Percentiles rank a stretch among this genome's conserved stretches.
These are phyloP conservation scores for Terrapene triunguis DNA, from an alignment of 2,113 vertebrate species.

Conservation along the genomic window DNA sequence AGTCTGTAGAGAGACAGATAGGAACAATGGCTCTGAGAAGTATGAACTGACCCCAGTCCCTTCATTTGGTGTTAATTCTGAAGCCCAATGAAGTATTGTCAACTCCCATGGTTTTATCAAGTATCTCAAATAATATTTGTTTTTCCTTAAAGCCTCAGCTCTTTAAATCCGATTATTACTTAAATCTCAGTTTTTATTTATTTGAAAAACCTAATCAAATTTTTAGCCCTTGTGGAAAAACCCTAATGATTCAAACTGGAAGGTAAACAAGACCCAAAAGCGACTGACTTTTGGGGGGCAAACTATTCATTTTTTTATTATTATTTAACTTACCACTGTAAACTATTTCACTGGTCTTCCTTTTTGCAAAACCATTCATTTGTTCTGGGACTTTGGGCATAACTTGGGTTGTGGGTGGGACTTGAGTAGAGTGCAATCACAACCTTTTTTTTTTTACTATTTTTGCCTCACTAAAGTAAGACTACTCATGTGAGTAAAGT, in stretches of 20 bases:
- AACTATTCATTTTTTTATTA: neutral
- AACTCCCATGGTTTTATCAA: neutral
- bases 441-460: neutral
- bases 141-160: neutral
- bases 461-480: neutral
- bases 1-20: too few species aligned
- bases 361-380: neutral
- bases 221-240: neutral
- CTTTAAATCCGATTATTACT: neutral
- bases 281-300: accelerated
- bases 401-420: too few species aligned
- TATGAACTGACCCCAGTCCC: neutral
- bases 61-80: neutral
- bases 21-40: neutral
- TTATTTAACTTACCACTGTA: neutral
- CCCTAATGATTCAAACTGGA: neutral
- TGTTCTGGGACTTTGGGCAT: neutral
- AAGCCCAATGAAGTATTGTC: neutral
- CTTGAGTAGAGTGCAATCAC: neutral
- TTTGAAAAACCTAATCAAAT: neutral
- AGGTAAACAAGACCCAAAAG: neutral
- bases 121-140: neutral
- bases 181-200: neutral
- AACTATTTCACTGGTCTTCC: neutral
- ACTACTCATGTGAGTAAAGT: neutral